Conservation (phyloP, 2,113 vertebrate species). For the Eurypyga helias region DNA sequence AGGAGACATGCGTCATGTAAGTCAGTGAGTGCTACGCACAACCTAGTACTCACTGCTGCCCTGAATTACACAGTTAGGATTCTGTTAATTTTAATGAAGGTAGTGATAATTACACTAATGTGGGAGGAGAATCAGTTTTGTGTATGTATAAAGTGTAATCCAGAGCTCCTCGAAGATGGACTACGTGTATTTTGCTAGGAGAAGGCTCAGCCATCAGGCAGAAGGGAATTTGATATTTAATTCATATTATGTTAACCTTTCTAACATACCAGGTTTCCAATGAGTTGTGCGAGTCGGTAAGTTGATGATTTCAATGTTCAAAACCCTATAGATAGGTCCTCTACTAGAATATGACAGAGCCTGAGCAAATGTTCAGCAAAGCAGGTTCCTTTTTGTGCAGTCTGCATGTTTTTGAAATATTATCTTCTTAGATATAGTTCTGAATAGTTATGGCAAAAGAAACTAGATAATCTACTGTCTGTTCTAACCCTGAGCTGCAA, state of each 20-base stretch:
- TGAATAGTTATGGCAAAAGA: background rate
- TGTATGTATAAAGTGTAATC: background rate
- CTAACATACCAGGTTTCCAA: background rate
- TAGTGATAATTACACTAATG: background rate
- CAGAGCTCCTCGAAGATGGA: background rate
- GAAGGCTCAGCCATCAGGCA: background rate
- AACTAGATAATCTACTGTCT: background rate
- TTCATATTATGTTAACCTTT: background rate
- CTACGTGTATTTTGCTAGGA: background rate
- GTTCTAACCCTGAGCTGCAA: background rate
- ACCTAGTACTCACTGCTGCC: background rate
- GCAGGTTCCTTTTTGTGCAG: background rate
- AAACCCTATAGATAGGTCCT: background rate
- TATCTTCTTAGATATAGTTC: background rate
- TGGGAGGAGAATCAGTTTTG: background rate
- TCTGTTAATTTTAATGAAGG: conserved; percentile 19
- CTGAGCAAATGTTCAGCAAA: background rate
- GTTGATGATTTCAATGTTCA: background rate
- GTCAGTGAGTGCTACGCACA: background rate
- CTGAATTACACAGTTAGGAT: background rate
- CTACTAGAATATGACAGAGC: background rate
- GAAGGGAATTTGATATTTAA: background rate
- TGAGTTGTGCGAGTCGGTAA: background rate
- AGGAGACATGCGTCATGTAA: fast-evolving
- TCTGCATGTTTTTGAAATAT: background rate